Base-by-base conservation (phyloP, 2,888 invertebrate species). In the Dioctria rufipes region DNA sequence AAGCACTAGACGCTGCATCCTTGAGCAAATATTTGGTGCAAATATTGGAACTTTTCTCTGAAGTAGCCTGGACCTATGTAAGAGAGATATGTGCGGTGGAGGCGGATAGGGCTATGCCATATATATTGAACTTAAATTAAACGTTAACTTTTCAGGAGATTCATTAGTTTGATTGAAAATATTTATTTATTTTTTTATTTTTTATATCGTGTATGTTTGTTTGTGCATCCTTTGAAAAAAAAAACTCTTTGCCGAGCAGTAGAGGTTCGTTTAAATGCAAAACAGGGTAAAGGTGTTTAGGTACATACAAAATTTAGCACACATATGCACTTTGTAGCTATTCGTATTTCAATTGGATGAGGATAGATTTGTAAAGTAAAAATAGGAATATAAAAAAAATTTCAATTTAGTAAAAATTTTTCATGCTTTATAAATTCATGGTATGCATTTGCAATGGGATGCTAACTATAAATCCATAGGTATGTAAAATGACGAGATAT, bases 131-230 rank as follows among this genome's bases (percentile, higher is more conserved):
- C 77, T 49, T 63, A 77, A 63, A 77, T 63, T 77, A 77, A 77
- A 63, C 63, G 51, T 63, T 63, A 77, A 61, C 61, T 63, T 77
- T 37, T 63, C 49, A 63, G 37, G 46, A 63, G 63, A 63, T 77
- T 77, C 77, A 77, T 77, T 77, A 77, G 51, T 43, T 77, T 77
- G 77, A 77, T 77, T 77, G 77, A 77, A 77, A 77, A 61, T 77
- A 49, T 43, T 49, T n/a, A n/a, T n/a, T n/a, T n/a, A n/a, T n/a
- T 77, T 77, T 61, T 61, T 9, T 54, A 39, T 51, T 25, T 25
- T 25, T 25, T 25, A 25, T 25, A 25, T 25, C 25, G 25, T 25
- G 25, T 25, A 25, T 25, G 25, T 25, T 25, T n/a, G 49, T 51
- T 49, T 49, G 11, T 54, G 11, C 54, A 54, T n/a, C 11, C 6